These are phyloP conservation scores for Montifringilla adamsi DNA, from an alignment of 2,113 vertebrate genomes.

Conservation along the genomic window DNA sequence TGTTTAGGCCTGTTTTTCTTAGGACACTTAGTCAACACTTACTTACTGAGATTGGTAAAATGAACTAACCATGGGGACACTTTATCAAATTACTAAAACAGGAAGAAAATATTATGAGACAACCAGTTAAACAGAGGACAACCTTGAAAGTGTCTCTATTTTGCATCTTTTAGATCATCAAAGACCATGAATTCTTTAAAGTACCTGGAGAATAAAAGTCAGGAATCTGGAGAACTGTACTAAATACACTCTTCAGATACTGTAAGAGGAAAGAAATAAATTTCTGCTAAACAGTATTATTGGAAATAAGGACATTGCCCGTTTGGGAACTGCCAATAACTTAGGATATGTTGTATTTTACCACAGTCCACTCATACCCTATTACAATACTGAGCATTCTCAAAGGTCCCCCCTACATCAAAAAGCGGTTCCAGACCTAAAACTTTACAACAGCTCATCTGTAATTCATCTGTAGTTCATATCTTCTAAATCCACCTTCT, in stretches of 20 bases:
- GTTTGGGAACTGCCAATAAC: not conserved
- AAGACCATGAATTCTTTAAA: not conserved
- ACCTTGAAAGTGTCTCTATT: not conserved
- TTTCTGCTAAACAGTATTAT: not conserved
- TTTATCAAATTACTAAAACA: not conserved
- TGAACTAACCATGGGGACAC: not conserved
- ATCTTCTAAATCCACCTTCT: not conserved
- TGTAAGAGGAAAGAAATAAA: not conserved
- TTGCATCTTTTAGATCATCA: not conserved
- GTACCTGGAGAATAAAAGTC: not conserved
- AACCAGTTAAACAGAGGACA: not conserved
- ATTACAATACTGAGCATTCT: not conserved
- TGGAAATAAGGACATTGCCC: not conserved
- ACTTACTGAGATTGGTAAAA: not conserved
- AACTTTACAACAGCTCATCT: not conserved
- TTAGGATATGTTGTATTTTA: not conserved
- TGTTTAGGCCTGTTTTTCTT: not conserved
- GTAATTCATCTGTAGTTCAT: not conserved
- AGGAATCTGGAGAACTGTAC: not conserved
- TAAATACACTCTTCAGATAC: not conserved
- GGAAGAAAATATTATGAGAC: not conserved
- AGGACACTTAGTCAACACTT: not conserved
- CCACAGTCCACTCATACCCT: not conserved
- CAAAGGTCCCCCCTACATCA: not conserved
- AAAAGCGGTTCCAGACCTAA: not conserved